phyloP scores from a whole-genome alignment of 1,140 invertebrate genomes.

The Trichonephila clavata region DNA sequence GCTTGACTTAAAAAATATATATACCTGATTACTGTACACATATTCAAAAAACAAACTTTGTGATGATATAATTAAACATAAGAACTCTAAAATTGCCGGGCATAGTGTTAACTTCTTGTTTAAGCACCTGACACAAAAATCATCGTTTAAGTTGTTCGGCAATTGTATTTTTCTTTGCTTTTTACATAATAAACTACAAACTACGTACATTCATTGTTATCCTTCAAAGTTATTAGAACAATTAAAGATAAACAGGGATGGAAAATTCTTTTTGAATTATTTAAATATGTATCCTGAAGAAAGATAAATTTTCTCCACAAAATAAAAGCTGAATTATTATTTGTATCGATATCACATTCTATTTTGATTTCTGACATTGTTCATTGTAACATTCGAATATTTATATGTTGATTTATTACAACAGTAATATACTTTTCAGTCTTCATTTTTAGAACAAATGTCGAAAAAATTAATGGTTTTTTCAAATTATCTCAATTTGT shows the following conservation, averaged over 20 bases:
- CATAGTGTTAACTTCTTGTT: neutral
- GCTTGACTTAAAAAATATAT: too few relatives aligned
- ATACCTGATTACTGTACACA: neutral
- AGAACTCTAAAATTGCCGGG: neutral
- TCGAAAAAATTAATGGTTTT: too few relatives aligned
- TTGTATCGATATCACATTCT: too few relatives aligned
- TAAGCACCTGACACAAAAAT: neutral
- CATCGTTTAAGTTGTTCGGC: constrained; percentile 25
- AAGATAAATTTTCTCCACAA: neutral
- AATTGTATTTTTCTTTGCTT: neutral
- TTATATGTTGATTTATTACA: too few relatives aligned
- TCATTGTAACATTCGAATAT: too few relatives aligned
- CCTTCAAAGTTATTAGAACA: neutral
- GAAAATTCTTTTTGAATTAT: neutral
- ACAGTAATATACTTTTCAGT: too few relatives aligned
- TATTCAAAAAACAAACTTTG: neutral
- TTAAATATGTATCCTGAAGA: neutral
- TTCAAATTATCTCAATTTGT: too few relatives aligned
- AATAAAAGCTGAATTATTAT: too few relatives aligned
- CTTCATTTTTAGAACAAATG: too few relatives aligned
- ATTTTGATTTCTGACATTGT: too few relatives aligned
- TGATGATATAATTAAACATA: neutral
- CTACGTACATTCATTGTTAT: constrained; percentile 11
- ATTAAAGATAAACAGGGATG: neutral
- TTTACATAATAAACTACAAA: neutral